A percentile compares a stretch with the other conserved stretches of the same genome.
phyloP scores from a whole-genome alignment of 2,888 invertebrate species.

The Shargacucullia verbasci region DNA sequence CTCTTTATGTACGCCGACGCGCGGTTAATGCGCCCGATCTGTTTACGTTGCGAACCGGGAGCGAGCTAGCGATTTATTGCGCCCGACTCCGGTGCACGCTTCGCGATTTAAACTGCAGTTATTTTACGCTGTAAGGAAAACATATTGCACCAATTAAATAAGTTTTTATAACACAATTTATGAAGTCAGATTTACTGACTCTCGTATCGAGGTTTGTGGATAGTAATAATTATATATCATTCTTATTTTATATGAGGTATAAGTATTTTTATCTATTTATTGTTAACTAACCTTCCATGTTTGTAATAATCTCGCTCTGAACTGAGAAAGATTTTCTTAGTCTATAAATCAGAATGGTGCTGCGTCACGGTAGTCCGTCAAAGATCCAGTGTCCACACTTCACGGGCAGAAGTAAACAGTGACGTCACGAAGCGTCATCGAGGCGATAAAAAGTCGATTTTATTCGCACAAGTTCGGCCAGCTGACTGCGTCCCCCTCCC shows the following conservation, averaged over 20 bases:
- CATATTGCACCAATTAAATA: constrained; percentile 81
- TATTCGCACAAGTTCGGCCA: constrained; percentile 88
- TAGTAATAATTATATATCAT: constrained; percentile 10
- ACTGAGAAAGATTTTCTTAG: constrained; percentile 7
- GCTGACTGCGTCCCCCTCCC: constrained; percentile 83
- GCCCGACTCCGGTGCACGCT: constrained; percentile 81
- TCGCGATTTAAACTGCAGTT: constrained; percentile 88
- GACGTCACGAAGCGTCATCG: constrained; percentile 88
- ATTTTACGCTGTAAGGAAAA: constrained; percentile 83
- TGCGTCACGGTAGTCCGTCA: constrained; percentile 71
- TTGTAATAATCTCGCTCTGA: constrained; percentile 1
- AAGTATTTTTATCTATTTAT: background rate
- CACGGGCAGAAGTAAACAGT: constrained; percentile 84
- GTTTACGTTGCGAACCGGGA: constrained; percentile 84
- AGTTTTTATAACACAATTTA: constrained; percentile 68
- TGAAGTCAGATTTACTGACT: constrained; percentile 32
- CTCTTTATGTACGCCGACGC: constrained; percentile 89
- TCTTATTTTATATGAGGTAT: constrained; percentile 5
- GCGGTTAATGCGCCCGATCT: constrained; percentile 89
- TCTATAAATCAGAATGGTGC: constrained; percentile 48
- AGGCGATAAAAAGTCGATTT: constrained; percentile 89
- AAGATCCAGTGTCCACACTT: constrained; percentile 75
- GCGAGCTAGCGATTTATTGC: constrained; percentile 83
- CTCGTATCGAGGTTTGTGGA: background rate
- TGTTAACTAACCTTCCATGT: background rate